These are phyloP conservation scores for Coregonus suidteri DNA, from an alignment of 2,797 vertebrate species.

Conservation along the genomic window DNA sequence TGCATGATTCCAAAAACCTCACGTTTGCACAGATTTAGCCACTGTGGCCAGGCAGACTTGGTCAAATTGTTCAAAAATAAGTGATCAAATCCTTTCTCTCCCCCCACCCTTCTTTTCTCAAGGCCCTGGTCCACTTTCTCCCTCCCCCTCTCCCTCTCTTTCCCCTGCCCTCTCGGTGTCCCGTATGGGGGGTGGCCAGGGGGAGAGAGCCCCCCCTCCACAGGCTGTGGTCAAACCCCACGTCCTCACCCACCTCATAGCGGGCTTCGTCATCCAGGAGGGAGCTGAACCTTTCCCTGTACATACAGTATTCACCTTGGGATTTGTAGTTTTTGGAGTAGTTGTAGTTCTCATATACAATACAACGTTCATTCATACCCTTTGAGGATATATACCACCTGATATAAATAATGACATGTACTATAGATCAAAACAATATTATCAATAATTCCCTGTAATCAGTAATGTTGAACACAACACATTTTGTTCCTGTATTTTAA, in stretches of 20 bases:
- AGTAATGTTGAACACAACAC: neutral
- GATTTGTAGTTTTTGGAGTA: conserved; percentile 1
- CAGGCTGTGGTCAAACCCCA: conserved; percentile 97
- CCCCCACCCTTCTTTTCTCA: neutral
- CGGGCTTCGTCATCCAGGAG: conserved; percentile 98
- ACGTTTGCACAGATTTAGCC: neutral
- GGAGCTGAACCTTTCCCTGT: conserved; percentile 98
- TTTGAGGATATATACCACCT: too few relatives aligned
- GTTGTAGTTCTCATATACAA: neutral
- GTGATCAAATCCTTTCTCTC: neutral
- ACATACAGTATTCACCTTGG: conserved; percentile 19
- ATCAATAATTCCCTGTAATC: neutral
- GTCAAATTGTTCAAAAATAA: neutral
- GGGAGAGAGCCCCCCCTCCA: conserved; percentile 83
- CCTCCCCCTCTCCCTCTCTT: conserved; percentile 30
- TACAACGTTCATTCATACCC: neutral
- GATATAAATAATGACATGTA: too few relatives aligned
- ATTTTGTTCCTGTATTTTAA: conserved; percentile 26
- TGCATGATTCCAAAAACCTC: too few relatives aligned
- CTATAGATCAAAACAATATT: too few relatives aligned
- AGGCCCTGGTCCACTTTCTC: conserved; percentile 41
- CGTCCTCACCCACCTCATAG: conserved; percentile 96
- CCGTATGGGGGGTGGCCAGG: conserved; percentile 73
- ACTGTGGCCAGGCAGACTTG: neutral
- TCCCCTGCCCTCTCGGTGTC: conserved; percentile 67